Evolutionary conservation across 2,888 invertebrate species (phyloP).

Genomic region (Drosophila tripunctata): DNA sequence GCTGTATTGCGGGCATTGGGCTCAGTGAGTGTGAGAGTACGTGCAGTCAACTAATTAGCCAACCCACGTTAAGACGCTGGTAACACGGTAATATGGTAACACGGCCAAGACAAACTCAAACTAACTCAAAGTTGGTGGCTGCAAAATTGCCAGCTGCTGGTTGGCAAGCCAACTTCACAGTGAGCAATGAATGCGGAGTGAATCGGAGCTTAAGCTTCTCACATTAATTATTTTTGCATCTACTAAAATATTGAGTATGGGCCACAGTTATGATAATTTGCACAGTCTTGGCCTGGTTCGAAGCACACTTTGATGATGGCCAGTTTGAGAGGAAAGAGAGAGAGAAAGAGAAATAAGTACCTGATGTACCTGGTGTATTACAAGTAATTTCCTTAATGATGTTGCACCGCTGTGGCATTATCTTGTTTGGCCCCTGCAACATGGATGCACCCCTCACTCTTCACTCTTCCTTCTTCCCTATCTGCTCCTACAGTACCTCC

Average conservation of each 20-base stretch:
- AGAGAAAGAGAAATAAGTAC: constrained; percentile 45
- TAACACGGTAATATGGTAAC: constrained; percentile 26
- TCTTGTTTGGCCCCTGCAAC: constrained; percentile 68
- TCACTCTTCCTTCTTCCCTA: not conserved
- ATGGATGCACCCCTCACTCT: constrained; percentile 12
- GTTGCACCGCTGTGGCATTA: constrained; percentile 74
- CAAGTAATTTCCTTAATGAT: constrained; percentile 80
- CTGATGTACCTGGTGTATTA: constrained; percentile 68
- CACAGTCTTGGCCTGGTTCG: constrained; percentile 13
- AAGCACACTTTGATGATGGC: constrained; percentile 22
- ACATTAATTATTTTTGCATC: constrained; percentile 77
- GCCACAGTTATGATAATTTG: constrained; percentile 71
- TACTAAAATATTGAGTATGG: constrained; percentile 67
- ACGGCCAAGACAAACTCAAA: constrained; percentile 18
- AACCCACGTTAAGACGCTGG: constrained; percentile 47
- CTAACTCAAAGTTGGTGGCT: constrained; percentile 11
- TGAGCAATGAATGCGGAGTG: constrained; percentile 16
- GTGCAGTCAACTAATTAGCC: constrained; percentile 68
- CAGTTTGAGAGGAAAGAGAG: not conserved
- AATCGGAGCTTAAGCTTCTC: constrained; percentile 56
- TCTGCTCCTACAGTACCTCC: constrained; percentile 1
- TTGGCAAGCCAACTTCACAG: constrained; percentile 22
- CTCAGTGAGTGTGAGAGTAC: constrained; percentile 35
- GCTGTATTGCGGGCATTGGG: not conserved
- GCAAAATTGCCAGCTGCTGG: constrained; percentile 15